phyloP scores from a whole-genome alignment of 2,113 vertebrate species.

The Thamnophis sirtalis region DNA sequence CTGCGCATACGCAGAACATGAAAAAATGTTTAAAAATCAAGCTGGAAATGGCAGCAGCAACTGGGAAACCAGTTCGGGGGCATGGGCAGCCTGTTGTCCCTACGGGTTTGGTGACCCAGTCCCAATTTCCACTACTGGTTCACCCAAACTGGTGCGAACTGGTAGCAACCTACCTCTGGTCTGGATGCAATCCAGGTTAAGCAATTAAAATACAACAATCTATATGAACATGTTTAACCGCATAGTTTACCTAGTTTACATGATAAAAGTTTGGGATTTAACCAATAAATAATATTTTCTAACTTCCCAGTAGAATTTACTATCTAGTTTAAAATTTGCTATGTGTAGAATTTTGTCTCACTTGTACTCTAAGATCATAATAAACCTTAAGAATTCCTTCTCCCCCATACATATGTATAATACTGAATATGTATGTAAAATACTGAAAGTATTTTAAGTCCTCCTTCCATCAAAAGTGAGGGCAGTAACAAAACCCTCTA shows the following conservation, averaged over 20 bases:
- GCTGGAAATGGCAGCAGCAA: no score
- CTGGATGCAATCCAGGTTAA: no score
- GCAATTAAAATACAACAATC: not conserved
- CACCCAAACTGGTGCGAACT: no score
- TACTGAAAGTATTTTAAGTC: not conserved
- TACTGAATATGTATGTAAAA: not conserved
- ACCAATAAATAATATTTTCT: not conserved
- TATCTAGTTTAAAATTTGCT: slow-evolving; percentile 27
- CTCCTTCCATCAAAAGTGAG: not conserved
- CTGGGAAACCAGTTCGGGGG: no score
- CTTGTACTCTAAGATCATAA: not conserved
- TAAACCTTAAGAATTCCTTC: not conserved
- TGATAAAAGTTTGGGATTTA: not conserved
- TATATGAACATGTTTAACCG: not conserved
- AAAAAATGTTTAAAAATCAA: no score
- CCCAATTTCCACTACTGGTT: no score
- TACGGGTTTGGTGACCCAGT: no score
- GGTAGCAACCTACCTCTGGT: no score
- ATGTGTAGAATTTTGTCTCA: not conserved
- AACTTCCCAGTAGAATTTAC: not conserved
- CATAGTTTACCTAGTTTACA: not conserved
- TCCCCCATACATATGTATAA: not conserved
- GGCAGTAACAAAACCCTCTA: not conserved
- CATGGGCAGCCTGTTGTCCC: no score
- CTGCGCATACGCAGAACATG: no score